Evolutionary conservation across 2,888 invertebrate genomes (phyloP).

Genomic region (Trimorus sp.): DNA sequence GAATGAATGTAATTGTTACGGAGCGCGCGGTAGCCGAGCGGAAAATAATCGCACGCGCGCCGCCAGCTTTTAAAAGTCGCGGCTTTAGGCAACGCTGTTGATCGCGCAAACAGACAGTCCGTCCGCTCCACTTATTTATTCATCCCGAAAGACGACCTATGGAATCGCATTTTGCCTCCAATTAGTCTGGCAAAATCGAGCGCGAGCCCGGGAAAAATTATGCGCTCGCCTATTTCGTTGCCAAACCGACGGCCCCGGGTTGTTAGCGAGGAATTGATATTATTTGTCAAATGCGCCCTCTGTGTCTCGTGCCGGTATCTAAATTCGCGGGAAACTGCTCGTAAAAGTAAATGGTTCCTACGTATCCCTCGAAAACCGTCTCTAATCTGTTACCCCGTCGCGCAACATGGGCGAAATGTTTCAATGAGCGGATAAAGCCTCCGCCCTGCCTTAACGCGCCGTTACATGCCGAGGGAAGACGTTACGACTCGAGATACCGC

Average conservation of each 20-base stretch:
- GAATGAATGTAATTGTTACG: conserved; percentile 58
- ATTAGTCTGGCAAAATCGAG: too few relatives aligned
- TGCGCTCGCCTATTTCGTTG: too few relatives aligned
- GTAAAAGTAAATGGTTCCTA: conserved; percentile 14
- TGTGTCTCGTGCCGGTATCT: background rate
- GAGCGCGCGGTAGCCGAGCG: conserved; percentile 76
- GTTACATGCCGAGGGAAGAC: conserved; percentile 18
- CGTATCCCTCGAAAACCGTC: conserved; percentile 18
- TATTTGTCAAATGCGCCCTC: background rate
- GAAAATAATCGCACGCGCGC: conserved; percentile 67
- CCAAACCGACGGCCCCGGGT: too few relatives aligned
- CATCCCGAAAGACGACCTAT: too few relatives aligned
- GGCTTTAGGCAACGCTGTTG: background rate
- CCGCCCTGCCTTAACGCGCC: conserved; percentile 18
- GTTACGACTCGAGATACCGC: conserved; percentile 29
- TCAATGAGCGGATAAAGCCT: conserved; percentile 27
- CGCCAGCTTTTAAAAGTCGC: conserved; percentile 8
- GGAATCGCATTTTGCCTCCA: too few relatives aligned
- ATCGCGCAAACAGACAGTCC: background rate
- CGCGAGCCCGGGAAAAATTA: too few relatives aligned
- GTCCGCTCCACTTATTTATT: background rate
- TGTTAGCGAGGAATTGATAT: too few relatives aligned
- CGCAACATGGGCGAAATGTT: conserved; percentile 17
- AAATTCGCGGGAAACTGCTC: conserved; percentile 1
- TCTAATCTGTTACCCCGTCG: conserved; percentile 9